Evolutionary conservation across 2,888 invertebrate species (phyloP).

Genomic region (Alentia gelatinosa): DNA sequence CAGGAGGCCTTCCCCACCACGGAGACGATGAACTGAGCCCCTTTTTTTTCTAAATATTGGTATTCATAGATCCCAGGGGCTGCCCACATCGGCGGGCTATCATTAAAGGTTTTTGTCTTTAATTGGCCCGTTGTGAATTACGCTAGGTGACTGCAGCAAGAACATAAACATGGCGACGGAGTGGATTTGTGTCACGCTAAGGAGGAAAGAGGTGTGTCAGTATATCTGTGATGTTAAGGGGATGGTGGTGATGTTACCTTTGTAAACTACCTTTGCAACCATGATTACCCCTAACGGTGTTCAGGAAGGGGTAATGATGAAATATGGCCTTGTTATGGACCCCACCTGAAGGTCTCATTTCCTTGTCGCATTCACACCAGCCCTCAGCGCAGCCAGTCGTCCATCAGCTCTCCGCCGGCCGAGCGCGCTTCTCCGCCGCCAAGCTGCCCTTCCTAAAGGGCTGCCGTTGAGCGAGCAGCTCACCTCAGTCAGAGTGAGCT

Average conservation of each 20-base stretch:
- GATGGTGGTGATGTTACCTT: neutral
- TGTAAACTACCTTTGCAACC: no score
- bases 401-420: neutral
- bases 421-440: neutral
- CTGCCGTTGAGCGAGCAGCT: no score
- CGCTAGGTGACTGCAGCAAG: neutral
- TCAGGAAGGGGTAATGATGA: neutral
- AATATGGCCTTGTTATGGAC: constrained; percentile 25
- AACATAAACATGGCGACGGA: neutral
- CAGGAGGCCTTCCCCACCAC: neutral
- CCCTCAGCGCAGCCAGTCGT: neutral
- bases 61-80: neutral
- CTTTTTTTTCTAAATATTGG: neutral
- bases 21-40: neutral
- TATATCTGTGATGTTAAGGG: no score
- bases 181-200: neutral
- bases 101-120: neutral
- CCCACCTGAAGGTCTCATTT: constrained; percentile 31
- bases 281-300: no score
- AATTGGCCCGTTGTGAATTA: neutral
- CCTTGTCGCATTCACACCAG: constrained; percentile 15
- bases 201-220: neutral
- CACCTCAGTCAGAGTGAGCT: constrained; percentile 3
- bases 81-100: neutral
- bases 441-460: neutral